phyloP scores from a whole-genome alignment of 2,113 vertebrate genomes.

The Ciconia maguari region DNA sequence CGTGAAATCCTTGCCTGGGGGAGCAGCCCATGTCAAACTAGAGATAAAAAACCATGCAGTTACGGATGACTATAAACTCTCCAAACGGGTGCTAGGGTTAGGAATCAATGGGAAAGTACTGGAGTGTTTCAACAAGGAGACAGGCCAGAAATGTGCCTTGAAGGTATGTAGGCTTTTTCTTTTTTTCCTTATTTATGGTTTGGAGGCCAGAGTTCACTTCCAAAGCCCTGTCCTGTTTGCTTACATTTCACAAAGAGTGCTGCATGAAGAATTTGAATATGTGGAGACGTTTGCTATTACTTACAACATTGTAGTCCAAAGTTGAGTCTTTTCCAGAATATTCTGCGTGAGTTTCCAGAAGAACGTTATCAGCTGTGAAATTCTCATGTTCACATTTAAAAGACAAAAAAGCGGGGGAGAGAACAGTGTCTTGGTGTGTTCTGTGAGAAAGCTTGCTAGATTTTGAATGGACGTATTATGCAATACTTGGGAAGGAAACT shows the following conservation, averaged over 20 bases:
- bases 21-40: conserved; percentile 68
- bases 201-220: neutral
- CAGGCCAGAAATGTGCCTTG: conserved; percentile 91
- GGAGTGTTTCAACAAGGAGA: conserved; percentile 89
- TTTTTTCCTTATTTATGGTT: neutral
- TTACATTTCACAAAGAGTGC: neutral
- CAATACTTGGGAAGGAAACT: neutral
- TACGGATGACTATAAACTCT: conserved; percentile 94
- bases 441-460: neutral
- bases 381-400: neutral
- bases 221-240: neutral
- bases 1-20: conserved; percentile 53
- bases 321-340: neutral
- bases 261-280: neutral
- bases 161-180: conserved; percentile 80
- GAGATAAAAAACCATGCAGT: conserved; percentile 94
- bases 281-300: neutral
- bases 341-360: neutral
- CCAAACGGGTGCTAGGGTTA: conserved; percentile 91
- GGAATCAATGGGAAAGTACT: conserved; percentile 97
- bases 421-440: neutral
- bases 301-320: neutral
- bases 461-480: neutral
- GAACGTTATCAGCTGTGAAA: neutral
- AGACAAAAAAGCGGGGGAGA: neutral